Evolutionary conservation across 2,113 vertebrate species (phyloP).

Genomic region (Microcebus murinus): DNA sequence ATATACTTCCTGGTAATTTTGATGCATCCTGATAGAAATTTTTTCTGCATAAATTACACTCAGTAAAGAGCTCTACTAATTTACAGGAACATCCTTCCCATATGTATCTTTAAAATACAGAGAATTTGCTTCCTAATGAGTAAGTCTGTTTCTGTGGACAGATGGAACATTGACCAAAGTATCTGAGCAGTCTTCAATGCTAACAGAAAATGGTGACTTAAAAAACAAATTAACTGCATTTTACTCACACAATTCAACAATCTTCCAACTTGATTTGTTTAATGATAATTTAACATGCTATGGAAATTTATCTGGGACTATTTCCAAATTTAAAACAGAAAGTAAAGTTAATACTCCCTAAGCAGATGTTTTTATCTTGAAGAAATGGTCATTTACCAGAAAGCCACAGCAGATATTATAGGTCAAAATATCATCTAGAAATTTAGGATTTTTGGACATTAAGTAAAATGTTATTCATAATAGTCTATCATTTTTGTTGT

Average conservation of each 20-base stretch:
- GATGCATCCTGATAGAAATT: neutral
- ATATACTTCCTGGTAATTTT: conserved; percentile 7
- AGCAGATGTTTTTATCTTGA: conserved; percentile 9
- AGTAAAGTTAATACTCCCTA: conserved; percentile 1
- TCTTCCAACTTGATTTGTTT: conserved; percentile 66
- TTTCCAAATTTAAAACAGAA: conserved; percentile 70
- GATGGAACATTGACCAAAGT: conserved; percentile 37
- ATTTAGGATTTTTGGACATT: neutral
- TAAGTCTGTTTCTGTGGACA: conserved; percentile 16
- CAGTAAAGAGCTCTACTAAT: neutral
- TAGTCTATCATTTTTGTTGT: neutral
- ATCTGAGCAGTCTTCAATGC: neutral
- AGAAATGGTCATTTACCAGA: neutral
- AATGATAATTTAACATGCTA: conserved; percentile 39
- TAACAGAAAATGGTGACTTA: conserved; percentile 56
- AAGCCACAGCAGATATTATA: neutral
- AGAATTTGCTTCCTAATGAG: conserved; percentile 43
- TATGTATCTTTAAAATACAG: conserved; percentile 55
- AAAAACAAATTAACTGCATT: conserved; percentile 32
- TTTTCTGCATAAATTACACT: neutral
- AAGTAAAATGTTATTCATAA: neutral
- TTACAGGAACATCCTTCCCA: neutral
- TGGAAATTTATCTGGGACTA: neutral
- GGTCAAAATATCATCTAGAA: neutral
- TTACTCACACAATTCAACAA: conserved; percentile 50